Evolutionary conservation across 2,113 vertebrate genomes (phyloP).

Genomic region (Gambusia holbrooki): DNA sequence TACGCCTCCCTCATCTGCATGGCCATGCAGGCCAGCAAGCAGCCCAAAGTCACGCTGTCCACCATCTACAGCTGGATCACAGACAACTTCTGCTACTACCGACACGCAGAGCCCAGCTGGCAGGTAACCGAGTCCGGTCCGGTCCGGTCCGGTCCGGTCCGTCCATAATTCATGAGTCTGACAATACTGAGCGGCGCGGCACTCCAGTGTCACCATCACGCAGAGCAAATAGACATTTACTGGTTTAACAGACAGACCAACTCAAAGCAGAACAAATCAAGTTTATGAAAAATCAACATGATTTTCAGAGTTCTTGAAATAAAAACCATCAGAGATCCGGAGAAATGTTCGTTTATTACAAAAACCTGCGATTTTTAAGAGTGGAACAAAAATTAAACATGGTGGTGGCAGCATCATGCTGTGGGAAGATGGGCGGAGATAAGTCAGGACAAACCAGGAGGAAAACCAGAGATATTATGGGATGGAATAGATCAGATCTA

Average conservation of each 20-base stretch:
- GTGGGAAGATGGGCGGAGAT: not conserved
- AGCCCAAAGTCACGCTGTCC: slow-evolving; percentile 85
- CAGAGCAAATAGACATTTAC: not conserved
- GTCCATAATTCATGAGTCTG: slow-evolving; percentile 69
- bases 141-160: slow-evolving; percentile 10
- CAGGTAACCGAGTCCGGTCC: slow-evolving; percentile 78
- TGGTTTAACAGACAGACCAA: not conserved
- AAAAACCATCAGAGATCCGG: not conserved
- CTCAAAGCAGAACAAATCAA: not conserved
- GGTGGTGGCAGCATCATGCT: not conserved
- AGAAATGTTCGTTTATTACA: too few species aligned
- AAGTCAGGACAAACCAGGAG: too few species aligned
- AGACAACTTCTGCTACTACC: slow-evolving; percentile 88
- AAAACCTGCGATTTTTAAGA: too few species aligned
- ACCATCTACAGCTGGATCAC: slow-evolving; percentile 90
- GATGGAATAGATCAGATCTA: not conserved
- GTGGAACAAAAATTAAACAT: not conserved
- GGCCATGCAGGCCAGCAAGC: slow-evolving; percentile 87
- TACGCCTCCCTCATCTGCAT: slow-evolving; percentile 89
- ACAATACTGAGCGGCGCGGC: slow-evolving; percentile 48
- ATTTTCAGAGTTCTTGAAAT: not conserved
- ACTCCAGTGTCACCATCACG: slow-evolving; percentile 53
- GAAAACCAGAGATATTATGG: not conserved
- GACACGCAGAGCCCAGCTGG: slow-evolving; percentile 88
- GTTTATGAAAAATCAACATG: not conserved